Evolutionary conservation across 2,888 invertebrate species (phyloP).

Genomic region (Linnaemya vulpina): DNA sequence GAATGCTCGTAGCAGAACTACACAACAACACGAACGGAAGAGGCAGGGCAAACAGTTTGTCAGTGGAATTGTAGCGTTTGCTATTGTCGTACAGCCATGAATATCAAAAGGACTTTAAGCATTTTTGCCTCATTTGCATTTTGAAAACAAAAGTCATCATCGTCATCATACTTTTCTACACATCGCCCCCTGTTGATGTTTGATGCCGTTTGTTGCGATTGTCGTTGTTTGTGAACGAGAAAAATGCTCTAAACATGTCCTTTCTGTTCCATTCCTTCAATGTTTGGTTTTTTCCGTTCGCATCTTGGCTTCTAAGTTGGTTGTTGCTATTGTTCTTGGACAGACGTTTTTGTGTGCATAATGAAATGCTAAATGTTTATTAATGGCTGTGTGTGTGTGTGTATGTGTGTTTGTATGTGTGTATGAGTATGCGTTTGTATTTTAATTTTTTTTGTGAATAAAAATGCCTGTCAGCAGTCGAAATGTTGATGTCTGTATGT

Average conservation of each 20-base stretch:
- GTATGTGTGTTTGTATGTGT: no score
- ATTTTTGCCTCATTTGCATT: constrained; percentile 70
- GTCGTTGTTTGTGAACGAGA: constrained; percentile 38
- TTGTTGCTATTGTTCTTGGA: neutral
- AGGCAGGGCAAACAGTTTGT: constrained; percentile 47
- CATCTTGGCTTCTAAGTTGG: constrained; percentile 29
- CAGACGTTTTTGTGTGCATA: constrained; percentile 36
- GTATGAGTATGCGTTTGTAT: constrained; percentile 1
- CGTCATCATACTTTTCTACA: constrained; percentile 49
- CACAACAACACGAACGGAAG: neutral
- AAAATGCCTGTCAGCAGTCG: constrained; percentile 34
- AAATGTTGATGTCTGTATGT: constrained; percentile 50
- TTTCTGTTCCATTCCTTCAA: constrained; percentile 23
- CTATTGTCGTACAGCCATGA: constrained; percentile 53
- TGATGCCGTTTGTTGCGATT: constrained; percentile 40
- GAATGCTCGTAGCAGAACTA: neutral
- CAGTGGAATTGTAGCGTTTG: constrained; percentile 28
- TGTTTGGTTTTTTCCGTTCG: constrained; percentile 14
- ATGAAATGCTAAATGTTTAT: constrained; percentile 50
- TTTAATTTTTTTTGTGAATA: constrained; percentile 19
- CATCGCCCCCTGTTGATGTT: constrained; percentile 36
- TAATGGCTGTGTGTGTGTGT: constrained; percentile 11
- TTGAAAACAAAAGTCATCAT: constrained; percentile 70
- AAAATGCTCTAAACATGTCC: constrained; percentile 53
- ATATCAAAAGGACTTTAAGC: constrained; percentile 65